These are phyloP conservation scores for Eubasilissa splendida DNA, from an alignment of 2,888 invertebrate species.

Conservation along the genomic window DNA sequence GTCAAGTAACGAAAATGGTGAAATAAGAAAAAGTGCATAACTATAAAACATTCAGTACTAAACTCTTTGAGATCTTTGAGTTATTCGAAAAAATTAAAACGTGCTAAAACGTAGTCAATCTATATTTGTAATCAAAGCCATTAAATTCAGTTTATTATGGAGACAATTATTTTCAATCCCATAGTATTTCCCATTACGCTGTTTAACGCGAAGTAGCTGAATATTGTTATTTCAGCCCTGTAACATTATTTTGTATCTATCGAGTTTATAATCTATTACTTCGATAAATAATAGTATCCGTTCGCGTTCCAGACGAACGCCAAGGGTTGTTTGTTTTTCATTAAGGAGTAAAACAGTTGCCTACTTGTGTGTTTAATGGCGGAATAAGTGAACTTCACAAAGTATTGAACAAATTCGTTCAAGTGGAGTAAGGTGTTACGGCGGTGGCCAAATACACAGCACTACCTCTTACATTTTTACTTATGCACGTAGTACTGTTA, in stretches of 20 bases:
- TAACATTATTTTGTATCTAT: constrained; percentile 31
- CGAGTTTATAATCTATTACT: constrained; percentile 34
- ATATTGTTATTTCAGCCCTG: constrained; percentile 26
- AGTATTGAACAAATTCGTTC: constrained; percentile 37
- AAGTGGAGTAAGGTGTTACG: constrained; percentile 21
- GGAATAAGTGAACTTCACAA: constrained; percentile 35
- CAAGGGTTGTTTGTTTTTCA: constrained; percentile 38
- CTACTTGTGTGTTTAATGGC: constrained; percentile 31
- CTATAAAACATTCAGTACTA: no score
- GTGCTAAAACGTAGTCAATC: no score
- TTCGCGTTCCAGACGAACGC: background rate
- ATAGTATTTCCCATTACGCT: constrained; percentile 25
- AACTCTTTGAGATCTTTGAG: no score
- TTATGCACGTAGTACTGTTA: background rate
- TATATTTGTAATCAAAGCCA: no score
- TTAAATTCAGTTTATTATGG: no score
- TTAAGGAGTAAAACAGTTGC: constrained; percentile 23
- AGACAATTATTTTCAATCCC: background rate
- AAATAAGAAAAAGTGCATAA: no score
- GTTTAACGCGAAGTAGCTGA: constrained; percentile 16
- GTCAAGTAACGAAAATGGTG: no score
- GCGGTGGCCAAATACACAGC: background rate
- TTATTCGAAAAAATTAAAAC: no score
- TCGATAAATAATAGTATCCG: constrained; percentile 23
- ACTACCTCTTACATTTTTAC: background rate